Base-by-base conservation (phyloP, 1,140 invertebrate species). In the Procambarus clarkii region DNA sequence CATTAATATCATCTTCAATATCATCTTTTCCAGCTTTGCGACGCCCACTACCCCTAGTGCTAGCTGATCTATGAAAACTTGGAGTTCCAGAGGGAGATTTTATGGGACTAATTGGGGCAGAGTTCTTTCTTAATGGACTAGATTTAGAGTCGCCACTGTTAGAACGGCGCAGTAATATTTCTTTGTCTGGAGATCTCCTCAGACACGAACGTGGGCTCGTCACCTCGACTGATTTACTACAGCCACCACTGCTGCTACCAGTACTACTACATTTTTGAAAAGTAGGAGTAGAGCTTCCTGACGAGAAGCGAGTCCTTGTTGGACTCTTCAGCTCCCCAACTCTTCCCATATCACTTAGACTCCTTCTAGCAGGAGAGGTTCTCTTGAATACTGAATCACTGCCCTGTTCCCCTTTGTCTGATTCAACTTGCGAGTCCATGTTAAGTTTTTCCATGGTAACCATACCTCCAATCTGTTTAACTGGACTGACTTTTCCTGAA, bases 1-100 rank as follows among this genome's bases (percentile, higher is more conserved):
- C 94, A 92, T 94, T 94, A n/a, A 94, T 90, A 60, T 94, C 93
- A 48, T 94, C 94, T 46, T 93, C 93, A 85, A 92, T 92, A 45
- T 91, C 86, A n/a, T 79, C 85, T 21, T 76, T 89, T 54, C 4
- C 3, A 60, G 78, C 21, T n/a, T 74, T 88, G 64, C 46, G 54
- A 13, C 84, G 81, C 24, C 83, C 83, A 71, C 89, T 83, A 18
- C 82, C 76, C 24, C 83, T 34, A 60, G 64, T 71, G 50, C 82
- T 86, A 13, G 54, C 81, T 86, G 89, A 79, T 79, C 89, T 91
- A 34, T 86, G 89, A 54, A 86, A 85, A 46, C 76, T 71, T 45
- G 50, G 34, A 3, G 58, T 5, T 11, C 83, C 89, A 60, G 77
- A 80, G n/a, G 87, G 79, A 48, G 78, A 81, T 44, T 80, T 82